Evolutionary conservation across 2,888 invertebrate species (phyloP), one percentile per base, ranked within the genome.

Genomic region (Leucania comma): DNA sequence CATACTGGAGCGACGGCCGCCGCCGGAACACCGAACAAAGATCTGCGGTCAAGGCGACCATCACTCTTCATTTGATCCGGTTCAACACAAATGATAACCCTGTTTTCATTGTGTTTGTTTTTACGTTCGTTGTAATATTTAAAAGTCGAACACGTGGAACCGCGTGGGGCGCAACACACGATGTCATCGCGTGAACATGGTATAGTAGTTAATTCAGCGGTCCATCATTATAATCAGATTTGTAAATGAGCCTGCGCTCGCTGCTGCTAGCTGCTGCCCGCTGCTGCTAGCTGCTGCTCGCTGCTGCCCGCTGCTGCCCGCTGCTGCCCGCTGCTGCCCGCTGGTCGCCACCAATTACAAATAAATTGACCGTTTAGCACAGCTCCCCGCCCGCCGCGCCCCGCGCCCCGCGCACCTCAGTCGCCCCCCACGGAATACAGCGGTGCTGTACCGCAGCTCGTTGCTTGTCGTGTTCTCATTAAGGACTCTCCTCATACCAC

Each of bases 221-320:
- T 38, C 35, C 50, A 50, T 50, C 50, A 67, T 72, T 14, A 67
- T 56, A 60, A 67, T 70, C 50, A 54, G 72, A 56, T 75, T 75
- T 72, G 67, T 63, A 64, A 67, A 68, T 72, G 62, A 63, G 54
- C 54, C 20, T 20, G 42, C 42, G 48, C n/a, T n/a, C n/a, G n/a
- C n/a, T n/a, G n/a, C n/a, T n/a, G n/a, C n/a, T n/a, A n/a, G n/a
- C n/a, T n/a, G n/a, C n/a, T n/a, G n/a, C n/a, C n/a, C n/a, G n/a
- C n/a, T n/a, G n/a, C n/a, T n/a, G n/a, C n/a, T n/a, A n/a, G n/a
- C n/a, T n/a, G n/a, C n/a, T n/a, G n/a, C n/a, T n/a, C n/a, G n/a
- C n/a, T n/a, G n/a, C n/a, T n/a, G n/a, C n/a, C n/a, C n/a, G n/a
- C n/a, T n/a, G n/a, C n/a, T n/a, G n/a, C n/a, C n/a, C n/a, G n/a